Evolutionary conservation across 2,888 invertebrate genomes (phyloP).

Genomic region (Linyphia triangularis): DNA sequence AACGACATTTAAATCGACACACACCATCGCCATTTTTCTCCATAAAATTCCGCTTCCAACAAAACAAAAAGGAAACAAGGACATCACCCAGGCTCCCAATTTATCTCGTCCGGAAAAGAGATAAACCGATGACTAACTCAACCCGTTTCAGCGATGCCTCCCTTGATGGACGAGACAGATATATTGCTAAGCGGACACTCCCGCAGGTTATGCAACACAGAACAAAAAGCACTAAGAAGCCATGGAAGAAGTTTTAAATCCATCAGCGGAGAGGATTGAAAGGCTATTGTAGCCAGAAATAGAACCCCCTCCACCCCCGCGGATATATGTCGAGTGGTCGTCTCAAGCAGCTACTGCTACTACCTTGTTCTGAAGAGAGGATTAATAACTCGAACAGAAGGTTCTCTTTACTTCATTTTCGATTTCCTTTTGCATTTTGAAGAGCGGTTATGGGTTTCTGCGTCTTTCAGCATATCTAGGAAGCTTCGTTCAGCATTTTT

Average conservation of each 20-base stretch:
- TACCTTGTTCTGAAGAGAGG: background rate
- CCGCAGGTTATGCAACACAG: background rate
- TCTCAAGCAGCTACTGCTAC: background rate
- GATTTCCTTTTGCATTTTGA: background rate
- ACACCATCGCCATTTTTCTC: too few relatives aligned
- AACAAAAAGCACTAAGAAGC: background rate
- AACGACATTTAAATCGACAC: too few relatives aligned
- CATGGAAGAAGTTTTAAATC: background rate
- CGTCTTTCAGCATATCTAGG: background rate
- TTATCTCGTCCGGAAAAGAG: background rate
- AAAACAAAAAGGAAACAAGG: background rate
- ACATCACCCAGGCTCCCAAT: background rate
- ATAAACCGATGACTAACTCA: background rate
- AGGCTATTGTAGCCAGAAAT: background rate
- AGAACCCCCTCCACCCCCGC: background rate
- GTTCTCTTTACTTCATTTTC: too few relatives aligned
- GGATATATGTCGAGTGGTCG: background rate
- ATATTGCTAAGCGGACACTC: background rate
- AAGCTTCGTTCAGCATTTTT: background rate
- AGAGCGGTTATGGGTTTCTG: background rate
- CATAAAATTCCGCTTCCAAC: background rate
- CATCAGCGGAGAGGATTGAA: background rate
- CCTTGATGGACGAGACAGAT: background rate
- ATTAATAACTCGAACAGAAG: background rate
- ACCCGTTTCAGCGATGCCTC: background rate